Base-by-base conservation (phyloP, 2,888 invertebrate species). In the Amorpha juglandis region DNA sequence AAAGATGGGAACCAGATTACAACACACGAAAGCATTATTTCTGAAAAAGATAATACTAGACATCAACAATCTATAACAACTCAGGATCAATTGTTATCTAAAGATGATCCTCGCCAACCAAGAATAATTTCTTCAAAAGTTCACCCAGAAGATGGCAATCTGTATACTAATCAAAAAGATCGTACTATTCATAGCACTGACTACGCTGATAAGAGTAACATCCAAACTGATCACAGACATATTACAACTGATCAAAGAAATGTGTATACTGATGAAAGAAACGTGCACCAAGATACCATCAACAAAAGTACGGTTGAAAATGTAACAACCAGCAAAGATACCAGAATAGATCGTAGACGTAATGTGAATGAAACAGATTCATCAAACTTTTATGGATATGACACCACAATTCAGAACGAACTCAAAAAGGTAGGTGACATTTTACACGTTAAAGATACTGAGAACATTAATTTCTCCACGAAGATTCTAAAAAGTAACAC, bases 401-500 rank as follows among this genome's bases (percentile, higher is more conserved):
- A 93, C 69, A 71, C 87, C 9, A 92, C 92, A 6, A 90, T 92
- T 68, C 84, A 92, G 79, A 87, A 91, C 69, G 89, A 93, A 82
- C 75, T 93, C 9, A 84, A 77, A 64, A 92, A 92, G 81, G 92
- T 93, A 9, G 92, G 92, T 45, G 83, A 92, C 66, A 90, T 92
- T 74, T 80, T 93, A 66, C 86, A 92, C 73, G 87, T 91, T 45
- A 81, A 82, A 58, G 80, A 90, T 69, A 83, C 83, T 12, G 81
- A 90, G 71, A 88, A 90, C 69, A 76, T 91, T 33, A 88, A 92
- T 70, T 90, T 88, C 84, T 94, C 86, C 53, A 94, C 81, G 67
- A 91, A 92, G 82, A 90, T 93, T 51, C 87, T 94, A 67, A 94
- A 95, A 75, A 94, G 95, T 72, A 93, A 94, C 72, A 94, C 94